Base-by-base conservation (phyloP, 2,113 vertebrate genomes). In the Zingel zingel region DNA sequence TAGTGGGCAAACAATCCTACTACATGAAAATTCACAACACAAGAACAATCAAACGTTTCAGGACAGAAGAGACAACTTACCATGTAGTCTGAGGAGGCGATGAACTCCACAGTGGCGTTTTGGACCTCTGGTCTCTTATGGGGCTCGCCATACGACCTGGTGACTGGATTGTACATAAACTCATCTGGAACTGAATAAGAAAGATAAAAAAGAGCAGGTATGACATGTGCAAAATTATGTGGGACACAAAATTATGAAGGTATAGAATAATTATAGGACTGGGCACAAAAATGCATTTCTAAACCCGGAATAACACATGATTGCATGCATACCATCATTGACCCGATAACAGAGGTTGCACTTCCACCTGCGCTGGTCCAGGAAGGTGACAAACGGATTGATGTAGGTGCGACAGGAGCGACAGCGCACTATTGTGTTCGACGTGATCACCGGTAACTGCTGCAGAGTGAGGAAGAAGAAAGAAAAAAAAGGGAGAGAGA, bases 61-160 rank as follows among this genome's bases (percentile, higher is more conserved):
- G 15, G n/a, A 51, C 50, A 14, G 33, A 0, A 0, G 11, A 47
- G 36, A 1, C 16, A 16, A 11, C 80, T 95, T 93, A 99, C 98
- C 98, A 99, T 99, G 80, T 99, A 99, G 89, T 99, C 98, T 1
- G 98, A 99, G 72, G 98, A 99, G 81, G 98, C 98, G 57, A 99
- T 98, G 92, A 99, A 99, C 90, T 99, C 98, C 85, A 99, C 97
- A 0, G 98, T 99, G 87, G 98, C 95, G 94, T 99, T 99, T 79
- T 98, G 98, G 78, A 99, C 98, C 88, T 99, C 98, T 1, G 98
- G 98, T 50, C 98, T 95, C 90, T 98, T 99, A 87, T 99, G 98
- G 30, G 98, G 98, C 47, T 99, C 98, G 12, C 98, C 98, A 0
- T 99, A 99, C 8, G 97, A 99, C 30, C 97, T 95, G 0, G 97